Evolutionary conservation across 2,113 vertebrate species (phyloP).

Genomic region (Nibea albiflora): DNA sequence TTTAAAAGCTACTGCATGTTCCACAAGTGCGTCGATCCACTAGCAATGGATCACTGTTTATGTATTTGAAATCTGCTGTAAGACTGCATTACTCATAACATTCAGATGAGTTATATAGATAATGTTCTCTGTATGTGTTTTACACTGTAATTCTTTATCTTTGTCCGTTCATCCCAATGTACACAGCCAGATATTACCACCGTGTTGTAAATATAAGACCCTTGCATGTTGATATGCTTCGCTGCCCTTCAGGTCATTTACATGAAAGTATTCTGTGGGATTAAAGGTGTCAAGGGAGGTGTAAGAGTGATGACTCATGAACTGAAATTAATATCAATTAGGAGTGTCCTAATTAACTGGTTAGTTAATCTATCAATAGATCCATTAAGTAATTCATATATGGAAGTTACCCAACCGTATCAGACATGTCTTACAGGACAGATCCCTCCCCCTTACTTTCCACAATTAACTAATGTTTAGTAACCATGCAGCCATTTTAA

Average conservation of each 20-base stretch:
- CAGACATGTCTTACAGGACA: constrained; percentile 7
- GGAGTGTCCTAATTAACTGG: constrained; percentile 56
- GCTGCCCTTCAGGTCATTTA: constrained; percentile 6
- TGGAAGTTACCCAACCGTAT: constrained; percentile 50
- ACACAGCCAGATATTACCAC: not conserved
- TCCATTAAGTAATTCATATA: constrained; percentile 53
- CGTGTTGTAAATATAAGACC: not conserved
- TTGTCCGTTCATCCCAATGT: constrained; percentile 17
- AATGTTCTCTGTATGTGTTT: not conserved
- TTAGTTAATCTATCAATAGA: constrained; percentile 11
- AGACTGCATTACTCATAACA: not conserved
- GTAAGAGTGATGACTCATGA: constrained; percentile 41
- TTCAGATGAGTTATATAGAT: not conserved
- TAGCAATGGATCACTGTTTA: not conserved
- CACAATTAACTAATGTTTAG: constrained; percentile 26
- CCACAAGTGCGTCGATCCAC: not conserved
- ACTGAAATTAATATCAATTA: constrained; percentile 41
- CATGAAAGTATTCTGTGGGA: constrained; percentile 9
- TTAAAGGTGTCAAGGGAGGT: constrained; percentile 34
- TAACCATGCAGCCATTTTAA: constrained; percentile 31
- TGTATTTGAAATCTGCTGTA: not conserved
- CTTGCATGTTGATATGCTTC: not conserved
- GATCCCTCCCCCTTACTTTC: constrained; percentile 13
- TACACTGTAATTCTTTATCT: not conserved
- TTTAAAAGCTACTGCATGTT: not conserved